Evolutionary conservation across 2,888 invertebrate species (phyloP).

Genomic region (Aradus depressus): DNA sequence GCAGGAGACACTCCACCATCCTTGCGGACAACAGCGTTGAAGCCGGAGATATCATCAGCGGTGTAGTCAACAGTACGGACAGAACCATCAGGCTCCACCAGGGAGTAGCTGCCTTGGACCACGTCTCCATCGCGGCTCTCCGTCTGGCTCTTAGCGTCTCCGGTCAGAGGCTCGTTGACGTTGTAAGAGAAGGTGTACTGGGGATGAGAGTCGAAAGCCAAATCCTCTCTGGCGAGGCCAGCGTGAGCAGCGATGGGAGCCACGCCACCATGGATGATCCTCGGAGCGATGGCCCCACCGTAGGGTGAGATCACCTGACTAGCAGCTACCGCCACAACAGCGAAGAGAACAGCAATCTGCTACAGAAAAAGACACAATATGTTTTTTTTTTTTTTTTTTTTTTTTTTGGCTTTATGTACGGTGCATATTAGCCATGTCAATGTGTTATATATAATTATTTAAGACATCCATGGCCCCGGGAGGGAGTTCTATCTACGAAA

Average conservation of each 20-base stretch:
- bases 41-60: constrained; percentile 10
- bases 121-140: constrained; percentile 29
- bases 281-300: too few relatives aligned
- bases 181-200: constrained; percentile 29
- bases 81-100: constrained; percentile 10
- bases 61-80: constrained; percentile 9
- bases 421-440: too few relatives aligned
- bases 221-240: constrained; percentile 1
- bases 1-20: too few relatives aligned
- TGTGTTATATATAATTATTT: too few relatives aligned
- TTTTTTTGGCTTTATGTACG: too few relatives aligned
- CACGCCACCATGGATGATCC: too few relatives aligned
- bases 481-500: too few relatives aligned
- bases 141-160: constrained; percentile 28
- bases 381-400: too few relatives aligned
- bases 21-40: constrained; percentile 12
- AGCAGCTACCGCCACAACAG: not conserved
- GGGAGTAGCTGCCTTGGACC: constrained; percentile 27
- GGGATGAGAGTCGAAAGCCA: constrained; percentile 27
- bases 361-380: not conserved
- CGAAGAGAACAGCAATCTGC: not conserved
- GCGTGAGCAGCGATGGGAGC: too few relatives aligned
- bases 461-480: too few relatives aligned
- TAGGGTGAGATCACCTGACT: not conserved
- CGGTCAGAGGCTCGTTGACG: constrained; percentile 29